Evolutionary conservation across 1,140 invertebrate species (phyloP).

Genomic region (Drosophila quadrilineata): DNA sequence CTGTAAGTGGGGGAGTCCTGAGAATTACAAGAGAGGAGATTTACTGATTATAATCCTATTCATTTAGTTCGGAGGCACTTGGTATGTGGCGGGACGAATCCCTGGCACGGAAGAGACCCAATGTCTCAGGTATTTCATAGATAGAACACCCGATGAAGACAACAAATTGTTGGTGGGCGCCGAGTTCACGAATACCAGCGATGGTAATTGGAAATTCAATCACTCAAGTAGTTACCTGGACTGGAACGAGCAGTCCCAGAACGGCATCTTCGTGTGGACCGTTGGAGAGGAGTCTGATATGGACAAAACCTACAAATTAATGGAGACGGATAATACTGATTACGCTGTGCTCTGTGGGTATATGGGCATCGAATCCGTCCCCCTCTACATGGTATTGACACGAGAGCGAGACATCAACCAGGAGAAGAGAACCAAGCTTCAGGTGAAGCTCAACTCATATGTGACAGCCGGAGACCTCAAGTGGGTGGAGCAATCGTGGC

Average conservation of each 20-base stretch:
- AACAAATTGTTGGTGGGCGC: neutral
- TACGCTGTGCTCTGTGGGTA: slow-evolving; percentile 9
- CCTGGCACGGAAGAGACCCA: neutral
- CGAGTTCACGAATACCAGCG: neutral
- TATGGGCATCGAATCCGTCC: neutral
- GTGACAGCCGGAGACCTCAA: neutral
- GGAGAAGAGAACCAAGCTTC: neutral
- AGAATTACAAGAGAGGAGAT: neutral
- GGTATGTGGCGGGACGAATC: slow-evolving; percentile 13
- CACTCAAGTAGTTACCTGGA: neutral
- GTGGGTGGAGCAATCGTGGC: slow-evolving; percentile 16
- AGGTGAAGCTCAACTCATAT: neutral
- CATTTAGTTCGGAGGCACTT: slow-evolving; percentile 2
- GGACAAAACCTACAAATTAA: slow-evolving; percentile 2
- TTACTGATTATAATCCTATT: neutral
- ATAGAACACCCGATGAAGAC: neutral
- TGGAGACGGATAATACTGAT: neutral
- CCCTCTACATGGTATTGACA: slow-evolving; percentile 7
- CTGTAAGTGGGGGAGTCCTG: neutral
- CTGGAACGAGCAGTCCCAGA: slow-evolving; percentile 8
- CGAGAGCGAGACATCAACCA: neutral
- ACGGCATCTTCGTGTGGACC: slow-evolving; percentile 10
- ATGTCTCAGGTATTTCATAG: neutral
- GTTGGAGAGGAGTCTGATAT: neutral
- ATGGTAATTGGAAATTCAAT: slow-evolving; percentile 4